Evolutionary conservation across 64 coral and sea anemone species (phyloP), one percentile per base, ranked within the genome.

Genomic region (Exaiptasia diaphana): DNA sequence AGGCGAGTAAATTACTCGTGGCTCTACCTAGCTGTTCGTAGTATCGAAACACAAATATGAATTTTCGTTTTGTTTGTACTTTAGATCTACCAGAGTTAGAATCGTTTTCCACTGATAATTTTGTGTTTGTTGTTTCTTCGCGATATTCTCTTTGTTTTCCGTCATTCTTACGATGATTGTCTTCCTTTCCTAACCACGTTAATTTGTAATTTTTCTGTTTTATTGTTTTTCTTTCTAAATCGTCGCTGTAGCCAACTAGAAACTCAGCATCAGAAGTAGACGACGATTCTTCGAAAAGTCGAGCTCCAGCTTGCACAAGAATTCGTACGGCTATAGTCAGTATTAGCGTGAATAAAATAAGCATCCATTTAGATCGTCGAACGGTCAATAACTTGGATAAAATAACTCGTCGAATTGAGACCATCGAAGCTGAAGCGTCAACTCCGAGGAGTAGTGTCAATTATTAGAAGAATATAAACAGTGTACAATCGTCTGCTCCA

Each of bases 11-110:
- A 73, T 93, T 99, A 48, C 53, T 79, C 44, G 95, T 99, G 5
- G 95, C 90, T 80, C 90, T 79, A 23, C 95, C 95, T 29, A 99
- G 58, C 62, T 99, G 95, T 43, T 99, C 95, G 52, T 99, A 99
- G 93, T 93, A 99, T 9, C 95, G 95, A 81, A 99, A 99, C 58
- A 87, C 89, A 93, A 93, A 99, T 25, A 99, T 67, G 71, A 81
- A 99, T 84, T 92, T 99, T 80, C 55, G 76, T 70, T 29, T 75
- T 45, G 43, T 43, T 35, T 73, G 38, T 22, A 45, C 15, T n/a
- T n/a, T n/a, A 41, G 69, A 41, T 25, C 7, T 49, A 40, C 38
- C 38, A 42, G 25, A 23, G 52, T 55, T 55, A 21, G 32, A 35
- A 37, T 45, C 27, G 27, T 29, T 40, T 29, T 45, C 17, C 18